Evolutionary conservation across 2,888 invertebrate species (phyloP), one percentile per base, ranked within the genome.

Genomic region (Tinea trinotella): DNA sequence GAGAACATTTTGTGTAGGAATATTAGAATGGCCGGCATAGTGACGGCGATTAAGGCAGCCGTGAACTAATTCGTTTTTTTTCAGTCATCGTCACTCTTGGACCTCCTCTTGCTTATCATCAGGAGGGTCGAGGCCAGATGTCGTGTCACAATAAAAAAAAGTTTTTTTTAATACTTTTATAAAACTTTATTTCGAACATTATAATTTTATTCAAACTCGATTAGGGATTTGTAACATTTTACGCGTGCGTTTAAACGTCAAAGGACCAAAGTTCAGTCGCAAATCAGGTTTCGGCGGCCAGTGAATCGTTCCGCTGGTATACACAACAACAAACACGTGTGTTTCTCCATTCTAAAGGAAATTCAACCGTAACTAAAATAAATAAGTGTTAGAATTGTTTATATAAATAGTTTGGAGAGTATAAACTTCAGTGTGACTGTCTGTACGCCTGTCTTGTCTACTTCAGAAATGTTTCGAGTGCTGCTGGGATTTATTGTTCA

Each of bases 241-340:
- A 30, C 30, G 30, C 30, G 30, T 30, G 30, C 30, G 30, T 30
- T 30, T 30, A 30, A 10, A 44, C 24, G 56, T 56, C 54, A 50
- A 40, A 52, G 44, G 20, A 15, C 19, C 13, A 34, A 54, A 54
- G 44, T 52, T 54, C 19, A 19, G 44, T 40, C 15, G 46, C 56
- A 56, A 56, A 56, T 56, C 56, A 56, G 54, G 56, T 56, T 52
- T 52, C 40, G 56, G 13, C 46, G 53, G 54, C 50, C 55, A 55
- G 55, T 55, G 55, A 52, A 55, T 52, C 53, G 53, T 18, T 13
- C 48, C 15, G 48, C 30, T 13, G 10, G 15, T 40, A 12, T 15
- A 40, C 40, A 40, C 40, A 40, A 40, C 36, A 36, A 36, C 40
- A 40, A 17, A 15, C 17, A 15, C 13, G 40, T 17, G 17, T 15